phyloP scores from a whole-genome alignment of 2,113 vertebrate genomes.

The Percina caprodes region DNA sequence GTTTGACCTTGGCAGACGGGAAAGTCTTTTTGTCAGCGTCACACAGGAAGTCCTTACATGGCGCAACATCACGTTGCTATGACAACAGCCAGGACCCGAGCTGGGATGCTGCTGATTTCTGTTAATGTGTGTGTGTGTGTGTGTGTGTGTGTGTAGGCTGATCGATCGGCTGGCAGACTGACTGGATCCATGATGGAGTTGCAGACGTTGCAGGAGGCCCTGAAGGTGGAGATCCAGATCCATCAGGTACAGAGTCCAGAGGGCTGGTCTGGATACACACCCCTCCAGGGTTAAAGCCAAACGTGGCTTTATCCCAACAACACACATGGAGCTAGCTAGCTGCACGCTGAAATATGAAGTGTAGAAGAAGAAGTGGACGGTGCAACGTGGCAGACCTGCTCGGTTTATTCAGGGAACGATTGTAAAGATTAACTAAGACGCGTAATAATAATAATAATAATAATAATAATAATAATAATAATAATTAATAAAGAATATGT shows the following conservation, averaged over 20 bases:
- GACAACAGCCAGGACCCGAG: constrained; percentile 32
- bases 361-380: too few relatives aligned
- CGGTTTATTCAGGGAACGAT: too few relatives aligned
- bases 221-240: constrained; percentile 99
- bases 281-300: too few relatives aligned
- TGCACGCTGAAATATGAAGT: too few relatives aligned
- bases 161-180: constrained; percentile 82
- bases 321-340: too few relatives aligned
- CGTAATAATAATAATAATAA: too few relatives aligned
- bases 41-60: constrained; percentile 27
- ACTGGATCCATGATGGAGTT: constrained; percentile 95
- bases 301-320: too few relatives aligned
- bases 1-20: constrained; percentile 24
- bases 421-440: too few relatives aligned
- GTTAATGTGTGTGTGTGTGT: constrained; percentile 8
- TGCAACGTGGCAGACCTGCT: too few relatives aligned
- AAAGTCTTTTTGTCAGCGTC: neutral
- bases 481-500: too few relatives aligned
- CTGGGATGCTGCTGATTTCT: neutral
- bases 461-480: too few relatives aligned
- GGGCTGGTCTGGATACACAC: neutral
- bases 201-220: constrained; percentile 98
- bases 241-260: constrained; percentile 99
- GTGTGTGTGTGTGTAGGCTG: constrained; percentile 74
- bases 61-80: constrained; percentile 14